Conservation (phyloP, 2,797 vertebrate genomes). For the Sebastes goodei region DNA sequence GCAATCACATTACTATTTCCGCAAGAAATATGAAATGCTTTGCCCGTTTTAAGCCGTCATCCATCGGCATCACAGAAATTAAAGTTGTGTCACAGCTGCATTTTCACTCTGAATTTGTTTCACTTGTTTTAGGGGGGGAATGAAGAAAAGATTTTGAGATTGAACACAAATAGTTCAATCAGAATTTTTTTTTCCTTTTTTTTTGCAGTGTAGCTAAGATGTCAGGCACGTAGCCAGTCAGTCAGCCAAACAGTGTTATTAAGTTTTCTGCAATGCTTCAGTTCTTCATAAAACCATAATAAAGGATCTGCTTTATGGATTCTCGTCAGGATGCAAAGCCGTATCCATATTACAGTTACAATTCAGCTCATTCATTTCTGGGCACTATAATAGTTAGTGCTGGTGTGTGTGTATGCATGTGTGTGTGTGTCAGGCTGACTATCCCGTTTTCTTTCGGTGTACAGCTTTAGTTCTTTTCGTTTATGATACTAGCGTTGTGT, state of each 20-base stretch:
- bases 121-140: constrained; percentile 1
- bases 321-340: constrained; percentile 50
- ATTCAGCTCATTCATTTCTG: constrained; percentile 66
- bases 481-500: constrained; percentile 51
- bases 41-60: constrained; percentile 2
- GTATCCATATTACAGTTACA: constrained; percentile 55
- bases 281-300: constrained; percentile 66
- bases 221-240: constrained; percentile 41
- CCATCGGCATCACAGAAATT: background rate
- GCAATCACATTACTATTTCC: constrained; percentile 9
- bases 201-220: constrained; percentile 20
- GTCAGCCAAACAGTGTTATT: constrained; percentile 59
- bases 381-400: constrained; percentile 37
- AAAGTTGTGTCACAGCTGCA: constrained; percentile 17
- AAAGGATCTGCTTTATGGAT: constrained; percentile 60
- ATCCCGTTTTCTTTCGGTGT: background rate
- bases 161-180: constrained; percentile 30
- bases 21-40: constrained; percentile 5
- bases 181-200: constrained; percentile 2
- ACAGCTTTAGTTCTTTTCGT: constrained; percentile 37
- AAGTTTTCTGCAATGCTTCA: constrained; percentile 61
- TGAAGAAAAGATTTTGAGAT: constrained; percentile 12
- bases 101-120: constrained; percentile 6
- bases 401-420: constrained; percentile 6
- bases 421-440: constrained; percentile 1